Conservation (phyloP, 2,797 vertebrate species). For the Chrysocyon brachyurus region DNA sequence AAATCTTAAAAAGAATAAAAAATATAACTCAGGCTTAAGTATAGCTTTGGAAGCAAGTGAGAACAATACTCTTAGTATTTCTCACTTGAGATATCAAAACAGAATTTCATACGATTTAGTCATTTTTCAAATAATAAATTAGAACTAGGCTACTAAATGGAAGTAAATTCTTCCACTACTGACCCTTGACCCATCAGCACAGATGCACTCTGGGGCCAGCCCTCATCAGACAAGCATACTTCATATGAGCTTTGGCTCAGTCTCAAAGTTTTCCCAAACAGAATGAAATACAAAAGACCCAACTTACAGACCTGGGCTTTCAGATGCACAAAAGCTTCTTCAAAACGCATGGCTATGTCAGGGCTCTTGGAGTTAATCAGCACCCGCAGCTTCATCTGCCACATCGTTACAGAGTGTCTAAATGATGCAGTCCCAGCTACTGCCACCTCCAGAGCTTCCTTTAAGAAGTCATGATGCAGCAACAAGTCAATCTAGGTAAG, state of each 20-base stretch:
- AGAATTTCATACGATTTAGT: slow-evolving; percentile 3
- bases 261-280: slow-evolving; percentile 42
- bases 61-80: slow-evolving; percentile 10
- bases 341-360: slow-evolving; percentile 88
- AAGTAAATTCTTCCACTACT: slow-evolving; percentile 52
- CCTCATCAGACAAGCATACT: background rate
- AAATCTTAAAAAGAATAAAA: background rate
- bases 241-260: background rate
- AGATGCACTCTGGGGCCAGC: background rate
- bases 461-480: slow-evolving; percentile 78
- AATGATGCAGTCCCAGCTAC: slow-evolving; percentile 89
- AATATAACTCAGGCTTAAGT: background rate
- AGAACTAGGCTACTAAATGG: slow-evolving; percentile 54
- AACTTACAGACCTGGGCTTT: slow-evolving; percentile 91
- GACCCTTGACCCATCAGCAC: background rate
- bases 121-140: slow-evolving; percentile 49
- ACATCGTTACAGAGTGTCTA: slow-evolving; percentile 90
- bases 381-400: slow-evolving; percentile 92
- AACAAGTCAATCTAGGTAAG: slow-evolving; percentile 86
- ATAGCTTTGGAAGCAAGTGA: slow-evolving; percentile 10
- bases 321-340: slow-evolving; percentile 91
- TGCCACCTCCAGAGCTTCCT: slow-evolving; percentile 89
- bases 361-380: slow-evolving; percentile 89
- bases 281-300: slow-evolving; percentile 17
- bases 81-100: slow-evolving; percentile 29